These are phyloP conservation scores for Caenorhabditis sp. DNA, from an alignment of 2,888 invertebrate genomes.

Conservation along the genomic window DNA sequence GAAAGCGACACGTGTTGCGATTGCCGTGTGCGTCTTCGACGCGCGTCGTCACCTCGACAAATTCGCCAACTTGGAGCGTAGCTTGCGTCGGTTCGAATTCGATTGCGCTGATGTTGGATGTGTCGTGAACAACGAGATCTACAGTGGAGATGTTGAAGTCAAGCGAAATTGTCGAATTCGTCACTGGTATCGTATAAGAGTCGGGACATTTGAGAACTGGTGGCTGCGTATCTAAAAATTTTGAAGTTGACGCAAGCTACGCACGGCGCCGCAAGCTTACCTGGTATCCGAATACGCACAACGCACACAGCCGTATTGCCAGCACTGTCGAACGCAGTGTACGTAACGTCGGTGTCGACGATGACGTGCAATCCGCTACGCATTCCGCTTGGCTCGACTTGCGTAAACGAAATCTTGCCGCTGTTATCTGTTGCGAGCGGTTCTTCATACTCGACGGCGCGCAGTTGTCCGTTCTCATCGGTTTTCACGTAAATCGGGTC, in stretches of 20 bases:
- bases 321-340: constrained; percentile 94
- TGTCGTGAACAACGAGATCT: constrained; percentile 67
- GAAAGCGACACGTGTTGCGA: constrained; percentile 68
- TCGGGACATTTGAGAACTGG: constrained; percentile 71
- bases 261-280: constrained; percentile 19
- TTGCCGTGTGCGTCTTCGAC: constrained; percentile 69
- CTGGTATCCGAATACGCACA: constrained; percentile 81
- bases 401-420: constrained; percentile 85
- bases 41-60: constrained; percentile 54
- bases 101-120: constrained; percentile 66
- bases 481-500: constrained; percentile 84
- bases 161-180: constrained; percentile 50
- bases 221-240: constrained; percentile 62
- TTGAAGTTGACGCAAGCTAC: not conserved
- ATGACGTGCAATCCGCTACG: constrained; percentile 62
- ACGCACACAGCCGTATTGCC: constrained; percentile 96
- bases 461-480: constrained; percentile 83
- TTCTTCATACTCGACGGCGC: constrained; percentile 90
- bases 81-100: constrained; percentile 62
- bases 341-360: constrained; percentile 74
- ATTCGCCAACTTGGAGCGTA: constrained; percentile 47
- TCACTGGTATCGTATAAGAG: constrained; percentile 65
- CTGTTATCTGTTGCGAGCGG: constrained; percentile 94
- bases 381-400: constrained; percentile 90
- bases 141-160: constrained; percentile 67